Conservation (phyloP, 1,140 invertebrate species). For the Gryon sp. region DNA sequence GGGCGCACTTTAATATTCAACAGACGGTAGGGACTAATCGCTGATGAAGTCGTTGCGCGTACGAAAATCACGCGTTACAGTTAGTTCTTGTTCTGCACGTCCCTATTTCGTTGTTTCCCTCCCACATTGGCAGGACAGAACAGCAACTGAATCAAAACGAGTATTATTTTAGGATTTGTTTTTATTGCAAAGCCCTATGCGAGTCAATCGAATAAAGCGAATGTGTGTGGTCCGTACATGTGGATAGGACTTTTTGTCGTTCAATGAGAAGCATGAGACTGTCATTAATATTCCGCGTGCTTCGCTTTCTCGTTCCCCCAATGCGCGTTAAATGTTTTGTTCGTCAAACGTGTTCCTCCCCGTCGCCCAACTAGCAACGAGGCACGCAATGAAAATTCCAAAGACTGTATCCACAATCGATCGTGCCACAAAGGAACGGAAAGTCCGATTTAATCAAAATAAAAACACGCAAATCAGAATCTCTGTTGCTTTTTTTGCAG, state of each 20-base stretch:
- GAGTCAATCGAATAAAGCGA: slow-evolving; percentile 32
- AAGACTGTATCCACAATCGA: slow-evolving; percentile 36
- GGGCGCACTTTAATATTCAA: too few species aligned
- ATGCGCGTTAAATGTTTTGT: slow-evolving; percentile 50
- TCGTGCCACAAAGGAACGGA: slow-evolving; percentile 20
- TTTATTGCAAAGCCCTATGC: slow-evolving; percentile 5
- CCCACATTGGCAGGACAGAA: neutral
- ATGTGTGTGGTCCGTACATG: slow-evolving; percentile 36
- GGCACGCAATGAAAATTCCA: slow-evolving; percentile 46
- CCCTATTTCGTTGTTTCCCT: too few species aligned
- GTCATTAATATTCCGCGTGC: slow-evolving; percentile 52
- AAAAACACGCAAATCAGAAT: slow-evolving; percentile 13
- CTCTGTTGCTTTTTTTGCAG: slow-evolving; percentile 13
- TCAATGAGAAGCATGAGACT: slow-evolving; percentile 25
- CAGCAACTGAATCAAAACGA: too few species aligned
- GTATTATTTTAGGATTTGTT: slow-evolving; percentile 38
- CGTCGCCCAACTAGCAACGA: neutral
- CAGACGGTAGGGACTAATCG: too few species aligned
- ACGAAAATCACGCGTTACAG: slow-evolving; percentile 3
- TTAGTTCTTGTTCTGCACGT: too few species aligned
- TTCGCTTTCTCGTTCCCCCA: slow-evolving; percentile 11
- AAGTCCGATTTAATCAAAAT: slow-evolving; percentile 13
- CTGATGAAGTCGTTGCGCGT: too few species aligned
- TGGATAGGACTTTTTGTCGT: slow-evolving; percentile 18
- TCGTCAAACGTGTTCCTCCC: slow-evolving; percentile 45